Base-by-base conservation (phyloP, 2,888 invertebrate genomes). In the Chelonus formosanus region DNA sequence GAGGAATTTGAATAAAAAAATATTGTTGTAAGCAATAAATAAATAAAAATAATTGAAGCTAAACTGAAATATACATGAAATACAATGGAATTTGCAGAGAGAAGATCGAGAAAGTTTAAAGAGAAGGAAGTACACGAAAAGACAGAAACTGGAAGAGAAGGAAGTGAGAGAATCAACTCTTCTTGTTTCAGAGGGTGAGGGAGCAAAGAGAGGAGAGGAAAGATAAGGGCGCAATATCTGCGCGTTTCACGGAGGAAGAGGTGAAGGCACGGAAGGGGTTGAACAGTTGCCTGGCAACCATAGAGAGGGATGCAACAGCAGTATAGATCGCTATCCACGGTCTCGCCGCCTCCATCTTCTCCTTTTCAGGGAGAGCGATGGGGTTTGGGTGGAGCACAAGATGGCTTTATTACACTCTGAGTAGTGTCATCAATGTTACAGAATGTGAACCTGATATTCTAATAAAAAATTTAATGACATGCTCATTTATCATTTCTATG, bases 371-470 rank as follows among this genome's bases (percentile, higher is more conserved):
- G 57, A 61, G 63, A 65, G 69, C 66, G 69, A 65, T 65, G 69
- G 67, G 69, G 64, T 65, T 56, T 60, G 65, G 57, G 54, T 34
- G 62, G 69, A 63, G 64, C 63, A 77, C 83, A 84, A 84, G 84
- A 84, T 84, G 83, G 83, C 83, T 82, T 83, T 82, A 82, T 82
- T 82, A 80, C 81, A 79, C 79, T 76, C 74, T 73, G 71, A 75
- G 78, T 76, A 76, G 75, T 77, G 75, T 75, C 45, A 52, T 45
- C 47, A 57, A 69, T 58, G 55, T 64, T 66, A 20, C 50, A 4
- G 5, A 40, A 40, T 40, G 5, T 40, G 40, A 40, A 40, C 5
- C 6, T 40, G 6, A 20, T 20, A 20, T 20, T 20, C 20, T 20
- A 20, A 20, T 20, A 20, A 20, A 20, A 20, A 20, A 20, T 20